Percentiles rank a stretch among this genome's conserved stretches.
phyloP scores from a whole-genome alignment of 2,113 vertebrate genomes.

The Forbesichthys agassizii region DNA sequence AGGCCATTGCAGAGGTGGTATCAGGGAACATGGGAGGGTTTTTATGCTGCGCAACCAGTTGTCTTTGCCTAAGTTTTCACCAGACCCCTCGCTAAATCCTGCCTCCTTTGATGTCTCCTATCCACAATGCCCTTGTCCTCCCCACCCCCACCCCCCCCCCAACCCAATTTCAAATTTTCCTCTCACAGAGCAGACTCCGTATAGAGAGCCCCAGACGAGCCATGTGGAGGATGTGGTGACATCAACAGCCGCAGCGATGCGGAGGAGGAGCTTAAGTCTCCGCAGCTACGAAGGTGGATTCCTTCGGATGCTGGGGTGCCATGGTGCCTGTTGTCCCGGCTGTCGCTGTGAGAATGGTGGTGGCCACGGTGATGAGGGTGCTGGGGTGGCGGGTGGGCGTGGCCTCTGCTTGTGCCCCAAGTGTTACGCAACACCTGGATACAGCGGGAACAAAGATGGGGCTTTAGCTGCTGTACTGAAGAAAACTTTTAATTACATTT shows the following conservation, averaged over 20 bases:
- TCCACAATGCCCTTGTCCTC: background rate
- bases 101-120: background rate
- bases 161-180: background rate
- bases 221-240: conserved; percentile 81
- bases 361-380: conserved; percentile 69
- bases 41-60: conserved; percentile 9
- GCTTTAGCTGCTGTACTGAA: background rate
- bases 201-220: conserved; percentile 82
- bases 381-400: conserved; percentile 56
- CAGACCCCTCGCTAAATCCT: conserved; percentile 9
- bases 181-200: conserved; percentile 83
- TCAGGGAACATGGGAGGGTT: conserved; percentile 28
- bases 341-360: conserved; percentile 79
- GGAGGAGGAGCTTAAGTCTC: conserved; percentile 88
- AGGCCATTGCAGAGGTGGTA: conserved; percentile 45
- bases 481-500: background rate
- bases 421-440: conserved; percentile 78
- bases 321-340: conserved; percentile 68
- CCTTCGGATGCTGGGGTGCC: conserved; percentile 67
- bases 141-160: conserved; percentile 9
- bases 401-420: conserved; percentile 67
- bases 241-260: conserved; percentile 77
- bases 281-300: conserved; percentile 92
- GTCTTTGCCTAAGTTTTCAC: conserved; percentile 1
- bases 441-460: background rate